Evolutionary conservation across 2,113 vertebrate genomes (phyloP).

Genomic region (Bubo blakistoni): DNA sequence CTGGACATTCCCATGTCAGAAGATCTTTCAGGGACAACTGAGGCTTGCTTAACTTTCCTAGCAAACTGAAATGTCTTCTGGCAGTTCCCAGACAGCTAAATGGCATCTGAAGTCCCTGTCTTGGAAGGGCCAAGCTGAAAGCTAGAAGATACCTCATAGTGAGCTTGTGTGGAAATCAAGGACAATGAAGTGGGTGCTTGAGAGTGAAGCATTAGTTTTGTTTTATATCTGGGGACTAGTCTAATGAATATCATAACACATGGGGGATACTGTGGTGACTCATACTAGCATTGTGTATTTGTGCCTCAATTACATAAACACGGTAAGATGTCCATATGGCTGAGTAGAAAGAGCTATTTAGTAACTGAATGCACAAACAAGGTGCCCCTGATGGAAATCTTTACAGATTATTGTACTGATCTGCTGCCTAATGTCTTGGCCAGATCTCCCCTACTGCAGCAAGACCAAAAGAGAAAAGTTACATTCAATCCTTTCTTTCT

Average conservation of each 20-base stretch:
- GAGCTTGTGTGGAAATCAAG: background rate
- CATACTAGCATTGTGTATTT: conserved; percentile 20
- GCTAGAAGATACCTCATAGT: background rate
- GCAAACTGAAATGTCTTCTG: background rate
- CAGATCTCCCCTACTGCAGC: background rate
- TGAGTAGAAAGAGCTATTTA: background rate
- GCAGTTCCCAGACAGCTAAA: background rate
- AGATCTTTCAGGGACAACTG: background rate
- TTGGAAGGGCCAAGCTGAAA: background rate
- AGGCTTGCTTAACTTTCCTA: background rate
- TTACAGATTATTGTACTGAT: background rate
- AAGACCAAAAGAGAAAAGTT: background rate
- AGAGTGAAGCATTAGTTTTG: background rate
- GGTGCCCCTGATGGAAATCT: background rate
- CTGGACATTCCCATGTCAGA: background rate
- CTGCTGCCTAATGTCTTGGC: background rate
- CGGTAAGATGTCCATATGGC: background rate
- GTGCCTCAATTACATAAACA: conserved; percentile 14
- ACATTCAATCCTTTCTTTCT: background rate
- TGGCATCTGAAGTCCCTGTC: background rate
- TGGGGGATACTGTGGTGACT: background rate
- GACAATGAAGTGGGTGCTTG: background rate
- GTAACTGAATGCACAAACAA: background rate
- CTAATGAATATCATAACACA: background rate
- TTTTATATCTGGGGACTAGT: background rate